These are phyloP conservation scores for Trichosurus vulpecula DNA, from an alignment of 2,797 vertebrate genomes.

Conservation along the genomic window DNA sequence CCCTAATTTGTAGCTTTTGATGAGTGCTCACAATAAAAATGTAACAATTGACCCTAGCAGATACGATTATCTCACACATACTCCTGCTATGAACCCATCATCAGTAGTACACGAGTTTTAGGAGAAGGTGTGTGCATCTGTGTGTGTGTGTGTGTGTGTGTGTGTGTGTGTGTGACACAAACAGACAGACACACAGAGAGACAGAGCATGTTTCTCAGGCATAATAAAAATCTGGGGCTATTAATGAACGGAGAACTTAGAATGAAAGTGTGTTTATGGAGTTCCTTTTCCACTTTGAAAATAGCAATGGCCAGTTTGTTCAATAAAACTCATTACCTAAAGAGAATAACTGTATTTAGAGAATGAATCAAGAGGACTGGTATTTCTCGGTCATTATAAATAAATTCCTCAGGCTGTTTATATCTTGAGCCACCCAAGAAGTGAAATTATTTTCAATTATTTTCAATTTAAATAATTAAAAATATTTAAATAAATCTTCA, in stretches of 20 bases:
- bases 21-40: background rate
- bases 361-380: conserved; percentile 25
- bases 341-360: background rate
- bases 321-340: conserved; percentile 28
- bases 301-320: background rate
- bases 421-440: conserved; percentile 55
- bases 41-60: background rate
- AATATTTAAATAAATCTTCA: background rate
- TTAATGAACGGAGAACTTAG: background rate
- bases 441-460: conserved; percentile 52
- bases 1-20: background rate
- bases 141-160: too few relatives aligned
- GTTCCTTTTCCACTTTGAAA: background rate
- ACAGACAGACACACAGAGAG: too few relatives aligned
- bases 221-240: background rate
- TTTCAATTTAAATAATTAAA: conserved; percentile 49
- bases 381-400: conserved; percentile 28
- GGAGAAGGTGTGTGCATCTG: background rate
- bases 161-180: too few relatives aligned
- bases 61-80: background rate
- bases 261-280: background rate
- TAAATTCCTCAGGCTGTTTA: conserved; percentile 35
- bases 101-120: background rate
- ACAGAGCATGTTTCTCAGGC: background rate
- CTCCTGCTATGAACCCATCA: background rate